A percentile compares a stretch with the other conserved stretches of the same genome.
These are phyloP conservation scores for Gymnogyps californianus DNA, from an alignment of 2,113 vertebrate genomes.

Conservation along the genomic window DNA sequence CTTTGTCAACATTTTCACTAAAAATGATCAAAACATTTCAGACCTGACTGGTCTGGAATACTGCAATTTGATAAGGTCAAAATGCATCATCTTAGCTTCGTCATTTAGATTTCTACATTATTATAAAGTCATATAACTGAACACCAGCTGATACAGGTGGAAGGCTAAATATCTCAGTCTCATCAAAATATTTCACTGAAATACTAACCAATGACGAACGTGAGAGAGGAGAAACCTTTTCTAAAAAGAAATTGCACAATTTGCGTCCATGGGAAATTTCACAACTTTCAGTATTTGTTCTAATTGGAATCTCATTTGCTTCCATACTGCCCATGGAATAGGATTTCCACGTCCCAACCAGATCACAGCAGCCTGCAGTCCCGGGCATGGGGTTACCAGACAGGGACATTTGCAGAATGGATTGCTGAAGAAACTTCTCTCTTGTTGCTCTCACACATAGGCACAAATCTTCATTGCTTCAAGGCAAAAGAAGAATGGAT, in stretches of 20 bases:
- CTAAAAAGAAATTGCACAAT: neutral
- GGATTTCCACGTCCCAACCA: neutral
- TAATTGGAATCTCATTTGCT: neutral
- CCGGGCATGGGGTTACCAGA: neutral
- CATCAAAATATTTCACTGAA: neutral
- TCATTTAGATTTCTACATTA: neutral
- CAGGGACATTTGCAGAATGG: neutral
- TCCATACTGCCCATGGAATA: neutral
- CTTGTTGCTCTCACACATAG: neutral
- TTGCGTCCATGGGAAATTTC: neutral
- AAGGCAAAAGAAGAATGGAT: neutral
- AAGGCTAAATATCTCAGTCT: neutral
- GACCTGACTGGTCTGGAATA: neutral
- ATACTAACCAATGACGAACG: neutral
- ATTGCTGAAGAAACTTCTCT: neutral
- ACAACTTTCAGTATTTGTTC: neutral
- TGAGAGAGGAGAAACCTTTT: neutral
- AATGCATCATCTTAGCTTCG: neutral
- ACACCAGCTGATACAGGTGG: neutral
- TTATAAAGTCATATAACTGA: neutral
- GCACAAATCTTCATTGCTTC: neutral
- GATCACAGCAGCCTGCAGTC: neutral
- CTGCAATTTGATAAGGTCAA: neutral
- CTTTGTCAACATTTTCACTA: constrained; percentile 23
- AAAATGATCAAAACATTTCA: constrained; percentile 3